phyloP scores from a whole-genome alignment of 2,797 vertebrate genomes.

The Semaprochilodus insignis region DNA sequence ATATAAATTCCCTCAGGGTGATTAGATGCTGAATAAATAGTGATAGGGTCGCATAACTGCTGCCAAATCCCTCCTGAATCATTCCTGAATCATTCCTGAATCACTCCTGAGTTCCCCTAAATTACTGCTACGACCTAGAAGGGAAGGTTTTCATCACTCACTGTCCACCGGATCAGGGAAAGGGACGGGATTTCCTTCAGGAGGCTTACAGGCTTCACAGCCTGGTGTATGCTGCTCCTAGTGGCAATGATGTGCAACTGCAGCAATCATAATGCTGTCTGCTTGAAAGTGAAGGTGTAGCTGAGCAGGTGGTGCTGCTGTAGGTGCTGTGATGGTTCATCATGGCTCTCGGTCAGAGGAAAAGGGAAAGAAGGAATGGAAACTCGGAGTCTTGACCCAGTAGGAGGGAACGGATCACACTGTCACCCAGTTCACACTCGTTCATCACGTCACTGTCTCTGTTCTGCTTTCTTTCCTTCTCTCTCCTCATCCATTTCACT shows the following conservation, averaged over 20 bases:
- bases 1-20: too few species aligned
- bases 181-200: background rate
- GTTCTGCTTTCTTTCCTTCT: constrained; percentile 68
- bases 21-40: too few species aligned
- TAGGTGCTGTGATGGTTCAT: background rate
- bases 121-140: background rate
- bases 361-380: constrained; percentile 11
- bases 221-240: constrained; percentile 75
- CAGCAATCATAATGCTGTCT: constrained; percentile 45
- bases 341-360: background rate
- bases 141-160: background rate
- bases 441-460: constrained; percentile 79
- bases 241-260: constrained; percentile 67
- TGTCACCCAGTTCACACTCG: constrained; percentile 78
- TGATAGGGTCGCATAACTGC: too few species aligned
- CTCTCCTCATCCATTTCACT: constrained; percentile 73
- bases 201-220: constrained; percentile 17
- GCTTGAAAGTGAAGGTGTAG: too few species aligned
- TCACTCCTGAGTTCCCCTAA: background rate
- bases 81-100: too few species aligned
- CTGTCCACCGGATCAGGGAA: constrained; percentile 24
- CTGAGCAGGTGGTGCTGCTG: background rate
- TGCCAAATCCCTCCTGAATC: too few species aligned
- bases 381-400: constrained; percentile 71
- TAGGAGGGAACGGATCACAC: constrained; percentile 78